Evolutionary conservation across 2,113 vertebrate species (phyloP).

Genomic region (Onychostruthus taczanowskii): DNA sequence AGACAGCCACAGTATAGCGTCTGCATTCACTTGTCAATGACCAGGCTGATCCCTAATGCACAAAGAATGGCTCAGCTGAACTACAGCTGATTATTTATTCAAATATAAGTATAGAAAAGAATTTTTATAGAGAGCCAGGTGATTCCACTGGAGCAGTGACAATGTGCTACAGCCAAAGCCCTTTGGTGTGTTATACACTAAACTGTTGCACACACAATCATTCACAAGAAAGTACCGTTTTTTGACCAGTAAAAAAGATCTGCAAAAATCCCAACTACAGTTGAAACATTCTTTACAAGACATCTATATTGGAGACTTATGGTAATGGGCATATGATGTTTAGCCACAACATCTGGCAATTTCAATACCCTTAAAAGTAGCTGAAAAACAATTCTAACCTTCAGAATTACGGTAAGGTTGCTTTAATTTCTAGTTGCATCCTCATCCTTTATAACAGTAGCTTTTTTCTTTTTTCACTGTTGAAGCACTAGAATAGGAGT

Average conservation of each 20-base stretch:
- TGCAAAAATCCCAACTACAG: neutral
- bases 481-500: neutral
- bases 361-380: conserved; percentile 10
- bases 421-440: conserved; percentile 9
- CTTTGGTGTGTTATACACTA: neutral
- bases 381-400: neutral
- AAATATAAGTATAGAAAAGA: conserved; percentile 61
- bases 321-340: conserved; percentile 73
- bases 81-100: conserved; percentile 69
- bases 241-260: neutral
- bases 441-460: neutral
- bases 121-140: conserved; percentile 43
- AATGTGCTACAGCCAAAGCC: conserved; percentile 72
- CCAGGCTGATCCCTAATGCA: conserved; percentile 65
- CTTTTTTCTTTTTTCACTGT: neutral
- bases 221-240: conserved; percentile 7
- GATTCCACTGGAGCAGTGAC: conserved; percentile 57
- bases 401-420: neutral
- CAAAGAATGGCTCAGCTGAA: conserved; percentile 66
- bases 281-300: conserved; percentile 41
- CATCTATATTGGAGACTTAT: conserved; percentile 54
- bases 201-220: neutral
- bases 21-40: conserved; percentile 71
- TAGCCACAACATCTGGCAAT: conserved; percentile 9
- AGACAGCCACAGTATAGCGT: conserved; percentile 64